A percentile compares a stretch with the other conserved stretches of the same genome.
These are phyloP conservation scores for Heliconius congener DNA, from an alignment of 1,140 invertebrate genomes.

Conservation along the genomic window DNA sequence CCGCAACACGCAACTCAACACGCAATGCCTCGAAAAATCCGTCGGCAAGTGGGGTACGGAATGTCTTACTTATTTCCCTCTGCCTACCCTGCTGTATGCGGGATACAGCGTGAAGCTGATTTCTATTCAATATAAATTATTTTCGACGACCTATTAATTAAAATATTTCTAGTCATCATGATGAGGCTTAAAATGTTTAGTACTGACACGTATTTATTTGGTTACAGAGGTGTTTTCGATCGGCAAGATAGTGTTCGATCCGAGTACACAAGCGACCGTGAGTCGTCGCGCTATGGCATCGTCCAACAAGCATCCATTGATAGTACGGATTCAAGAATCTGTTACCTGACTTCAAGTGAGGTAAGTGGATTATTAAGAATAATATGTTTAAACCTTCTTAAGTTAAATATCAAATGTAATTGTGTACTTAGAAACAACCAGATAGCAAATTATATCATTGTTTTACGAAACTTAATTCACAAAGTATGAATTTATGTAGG, in stretches of 20 bases:
- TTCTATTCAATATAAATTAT: not conserved
- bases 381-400: not conserved
- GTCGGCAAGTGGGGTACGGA: too few species aligned
- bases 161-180: not conserved
- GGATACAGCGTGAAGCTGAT: too few species aligned
- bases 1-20: too few species aligned
- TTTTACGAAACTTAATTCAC: not conserved
- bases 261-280: conserved; percentile 94
- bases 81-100: too few species aligned
- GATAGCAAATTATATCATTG: not conserved
- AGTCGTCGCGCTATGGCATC: conserved; percentile 91
- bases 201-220: conserved; percentile 15
- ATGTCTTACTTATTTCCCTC: too few species aligned
- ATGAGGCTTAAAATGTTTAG: not conserved
- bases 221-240: conserved; percentile 90
- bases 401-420: not conserved
- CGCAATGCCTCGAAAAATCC: too few species aligned
- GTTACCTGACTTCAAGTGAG: conserved; percentile 97
- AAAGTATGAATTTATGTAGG: not conserved
- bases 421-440: not conserved
- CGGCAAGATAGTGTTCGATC: conserved; percentile 94
- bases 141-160: not conserved
- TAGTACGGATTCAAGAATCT: conserved; percentile 95
- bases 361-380: conserved; percentile 83
- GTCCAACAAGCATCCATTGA: conserved; percentile 96